Evolutionary conservation across 2,113 vertebrate species (phyloP), one percentile per base, ranked within the genome.

Genomic region (Saguinus midas): DNA sequence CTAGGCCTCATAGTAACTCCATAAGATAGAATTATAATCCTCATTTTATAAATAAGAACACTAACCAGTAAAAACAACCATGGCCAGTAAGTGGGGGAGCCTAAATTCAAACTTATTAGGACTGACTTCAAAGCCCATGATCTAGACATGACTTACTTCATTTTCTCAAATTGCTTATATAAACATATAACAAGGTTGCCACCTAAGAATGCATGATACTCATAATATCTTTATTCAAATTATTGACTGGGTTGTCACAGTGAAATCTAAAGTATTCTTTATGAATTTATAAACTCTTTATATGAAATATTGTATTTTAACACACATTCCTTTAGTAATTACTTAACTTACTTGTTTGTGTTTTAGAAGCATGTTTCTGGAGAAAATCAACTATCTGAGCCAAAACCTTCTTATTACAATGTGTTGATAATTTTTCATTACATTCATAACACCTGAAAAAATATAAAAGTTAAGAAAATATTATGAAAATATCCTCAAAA

Each of bases 331-430:
- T 79, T 92, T 93, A 84, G 21, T 29, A 90, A 90, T 16, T 91
- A 64, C 5, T 85, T 94, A 94, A 98, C 98, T 99, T 99, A 99
- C 99, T 99, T 99, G 99, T 99, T 94, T 99, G 98, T 95, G 99
- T 99, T 98, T 99, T 99, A 94, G 99, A 98, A 93, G 99, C 99
- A 97, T 99, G 99, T 98, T 99, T 99, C 98, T 99, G 99, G 96
- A 99, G 99, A 97, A 99, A 99, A 98, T 99, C 99, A 98, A 99
- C 99, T 87, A 99, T 99, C 98, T 99, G 99, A 97, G 99, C 99
- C 98, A 99, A 98, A 98, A 99, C 99, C 92, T 99, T 99, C 98
- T 99, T 99, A 99, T 99, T 99, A 98, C 99, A 99, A 93, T 99
- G 99, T 58, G 99, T 99, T 95, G 99, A 99, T 96, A 99, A 99